Conservation (phyloP, 2,888 invertebrate species). For the Coenonympha arcania region DNA sequence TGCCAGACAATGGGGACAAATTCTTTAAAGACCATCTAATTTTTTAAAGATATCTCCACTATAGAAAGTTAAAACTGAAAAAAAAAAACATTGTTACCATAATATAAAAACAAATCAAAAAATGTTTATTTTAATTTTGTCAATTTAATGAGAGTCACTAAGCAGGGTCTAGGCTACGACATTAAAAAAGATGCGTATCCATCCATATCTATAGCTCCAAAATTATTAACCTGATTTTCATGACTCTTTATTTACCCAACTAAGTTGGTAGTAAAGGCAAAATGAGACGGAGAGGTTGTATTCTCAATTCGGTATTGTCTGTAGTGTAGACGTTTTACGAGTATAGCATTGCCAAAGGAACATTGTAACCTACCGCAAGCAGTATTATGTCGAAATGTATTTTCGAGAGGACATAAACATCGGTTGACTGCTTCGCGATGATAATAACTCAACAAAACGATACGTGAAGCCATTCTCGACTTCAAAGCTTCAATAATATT, state of each 20-base stretch:
- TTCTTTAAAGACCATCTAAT: too few relatives aligned
- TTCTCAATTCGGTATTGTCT: neutral
- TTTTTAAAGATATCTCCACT: too few relatives aligned
- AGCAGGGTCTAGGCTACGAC: too few relatives aligned
- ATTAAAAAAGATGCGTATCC: too few relatives aligned
- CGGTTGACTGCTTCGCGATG: constrained; percentile 10
- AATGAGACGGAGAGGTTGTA: neutral
- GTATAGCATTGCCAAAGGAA: constrained; percentile 5
- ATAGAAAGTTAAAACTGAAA: too few relatives aligned
- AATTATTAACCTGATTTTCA: too few relatives aligned
- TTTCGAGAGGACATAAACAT: constrained; percentile 8
- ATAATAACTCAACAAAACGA: constrained; percentile 10
- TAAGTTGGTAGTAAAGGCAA: neutral
- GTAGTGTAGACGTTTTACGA: neutral
- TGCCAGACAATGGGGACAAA: too few relatives aligned
- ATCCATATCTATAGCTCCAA: too few relatives aligned
- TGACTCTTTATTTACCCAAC: neutral
- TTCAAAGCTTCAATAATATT: constrained; percentile 5
- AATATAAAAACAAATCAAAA: too few relatives aligned
- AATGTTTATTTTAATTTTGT: too few relatives aligned
- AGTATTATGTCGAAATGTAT: constrained; percentile 10
- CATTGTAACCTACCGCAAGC: constrained; percentile 7
- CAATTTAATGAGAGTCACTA: too few relatives aligned
- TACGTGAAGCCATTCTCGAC: constrained; percentile 1
- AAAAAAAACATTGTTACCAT: too few relatives aligned